A percentile compares a stretch with the other conserved stretches of the same genome.
phyloP scores from a whole-genome alignment of 2,888 invertebrate species.

The Apomyelois bistriatella region DNA sequence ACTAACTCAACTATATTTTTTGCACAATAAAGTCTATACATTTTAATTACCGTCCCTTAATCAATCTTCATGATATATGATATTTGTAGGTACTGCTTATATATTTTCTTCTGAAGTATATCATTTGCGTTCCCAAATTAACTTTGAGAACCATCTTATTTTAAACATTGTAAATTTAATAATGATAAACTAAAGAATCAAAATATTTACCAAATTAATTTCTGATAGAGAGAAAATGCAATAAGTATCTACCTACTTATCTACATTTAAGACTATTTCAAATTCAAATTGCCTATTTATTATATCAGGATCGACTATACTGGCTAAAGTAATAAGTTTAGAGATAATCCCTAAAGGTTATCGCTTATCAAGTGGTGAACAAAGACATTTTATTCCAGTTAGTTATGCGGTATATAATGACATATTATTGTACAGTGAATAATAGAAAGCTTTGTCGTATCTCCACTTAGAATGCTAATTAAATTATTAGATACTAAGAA shows the following conservation, averaged over 20 bases:
- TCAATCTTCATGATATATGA: no score
- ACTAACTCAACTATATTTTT: no score
- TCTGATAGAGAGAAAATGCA: neutral
- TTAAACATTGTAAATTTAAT: no score
- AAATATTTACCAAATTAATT: no score
- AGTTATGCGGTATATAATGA: neutral
- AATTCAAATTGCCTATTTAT: neutral
- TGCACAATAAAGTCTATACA: no score
- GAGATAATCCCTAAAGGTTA: slow-evolving; percentile 7
- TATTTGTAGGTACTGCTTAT: no score
- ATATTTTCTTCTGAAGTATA: no score
- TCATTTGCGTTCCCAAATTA: no score
- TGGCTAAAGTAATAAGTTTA: neutral
- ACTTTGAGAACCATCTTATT: no score
- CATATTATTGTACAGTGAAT: neutral
- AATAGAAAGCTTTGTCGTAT: neutral
- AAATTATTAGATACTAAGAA: neutral
- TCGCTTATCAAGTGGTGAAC: neutral
- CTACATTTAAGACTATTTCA: no score
- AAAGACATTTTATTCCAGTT: neutral
- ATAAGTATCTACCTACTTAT: neutral
- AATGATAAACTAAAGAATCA: no score
- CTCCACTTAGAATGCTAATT: neutral
- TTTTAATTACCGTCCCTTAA: no score
- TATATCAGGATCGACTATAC: neutral